phyloP scores from a whole-genome alignment of 2,797 vertebrate genomes.

The Scyliorhinus canicula region DNA sequence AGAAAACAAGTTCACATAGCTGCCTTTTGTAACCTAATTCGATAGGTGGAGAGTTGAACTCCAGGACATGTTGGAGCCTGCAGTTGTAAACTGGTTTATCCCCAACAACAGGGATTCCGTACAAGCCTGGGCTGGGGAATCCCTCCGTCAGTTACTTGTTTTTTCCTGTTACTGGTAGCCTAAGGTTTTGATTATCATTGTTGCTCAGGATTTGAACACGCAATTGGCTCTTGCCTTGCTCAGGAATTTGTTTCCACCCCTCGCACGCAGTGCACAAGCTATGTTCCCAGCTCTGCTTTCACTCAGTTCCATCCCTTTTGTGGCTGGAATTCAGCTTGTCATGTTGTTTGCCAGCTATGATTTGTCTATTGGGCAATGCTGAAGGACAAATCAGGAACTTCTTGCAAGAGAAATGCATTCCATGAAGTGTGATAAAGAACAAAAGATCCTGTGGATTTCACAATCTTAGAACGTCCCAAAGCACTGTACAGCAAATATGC shows the following conservation, averaged over 20 bases:
- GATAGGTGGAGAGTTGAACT: not conserved
- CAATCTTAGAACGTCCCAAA: not conserved
- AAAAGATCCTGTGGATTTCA: not conserved
- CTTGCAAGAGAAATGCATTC: not conserved
- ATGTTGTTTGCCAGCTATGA: not conserved
- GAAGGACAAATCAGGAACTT: not conserved
- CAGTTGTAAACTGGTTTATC: not conserved
- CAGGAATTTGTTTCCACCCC: not conserved
- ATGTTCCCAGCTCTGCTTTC: not conserved
- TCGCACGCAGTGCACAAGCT: not conserved
- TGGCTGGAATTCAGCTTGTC: not conserved
- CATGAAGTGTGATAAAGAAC: not conserved
- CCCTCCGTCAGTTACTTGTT: slow-evolving; percentile 13
- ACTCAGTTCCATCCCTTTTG: not conserved
- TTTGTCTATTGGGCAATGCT: not conserved
- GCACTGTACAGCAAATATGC: not conserved
- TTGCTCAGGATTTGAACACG: not conserved
- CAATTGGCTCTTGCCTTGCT: not conserved
- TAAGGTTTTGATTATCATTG: not conserved
- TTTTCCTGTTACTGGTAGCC: not conserved
- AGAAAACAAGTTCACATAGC: not conserved
- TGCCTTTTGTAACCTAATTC: not conserved
- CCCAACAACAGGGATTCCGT: not conserved
- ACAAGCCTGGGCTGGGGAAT: slow-evolving; percentile 17
- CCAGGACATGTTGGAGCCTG: not conserved